Conservation (phyloP, 2,797 vertebrate genomes). For the Synaphobranchus kaupii region DNA sequence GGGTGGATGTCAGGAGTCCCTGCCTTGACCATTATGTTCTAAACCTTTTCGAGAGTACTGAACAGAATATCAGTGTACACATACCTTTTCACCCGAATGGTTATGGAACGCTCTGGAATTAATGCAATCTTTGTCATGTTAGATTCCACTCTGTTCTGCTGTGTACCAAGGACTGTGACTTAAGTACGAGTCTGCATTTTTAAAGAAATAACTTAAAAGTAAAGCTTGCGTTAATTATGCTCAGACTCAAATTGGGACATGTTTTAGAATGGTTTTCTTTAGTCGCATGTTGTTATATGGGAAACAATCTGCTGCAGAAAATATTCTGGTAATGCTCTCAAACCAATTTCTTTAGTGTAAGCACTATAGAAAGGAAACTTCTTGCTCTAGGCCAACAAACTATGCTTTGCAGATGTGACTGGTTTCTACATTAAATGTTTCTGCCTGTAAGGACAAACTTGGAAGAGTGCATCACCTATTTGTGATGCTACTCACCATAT, state of each 20-base stretch:
- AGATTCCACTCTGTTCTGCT: background rate
- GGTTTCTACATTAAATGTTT: background rate
- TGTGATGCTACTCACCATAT: background rate
- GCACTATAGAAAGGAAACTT: slow-evolving; percentile 5
- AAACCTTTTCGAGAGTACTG: background rate
- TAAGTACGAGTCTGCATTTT: slow-evolving; percentile 5
- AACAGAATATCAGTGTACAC: background rate
- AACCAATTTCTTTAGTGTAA: background rate
- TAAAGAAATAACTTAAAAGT: slow-evolving; percentile 22
- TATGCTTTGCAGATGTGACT: background rate
- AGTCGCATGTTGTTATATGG: background rate
- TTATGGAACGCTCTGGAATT: background rate
- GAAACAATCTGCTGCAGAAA: background rate
- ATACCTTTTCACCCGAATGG: background rate
- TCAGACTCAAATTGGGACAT: slow-evolving; percentile 45
- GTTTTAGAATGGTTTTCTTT: slow-evolving; percentile 50
- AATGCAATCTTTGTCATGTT: background rate
- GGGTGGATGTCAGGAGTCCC: background rate
- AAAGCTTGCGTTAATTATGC: slow-evolving; percentile 53
- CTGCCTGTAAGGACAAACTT: no score
- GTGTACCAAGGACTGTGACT: slow-evolving; percentile 6
- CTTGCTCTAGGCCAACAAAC: background rate
- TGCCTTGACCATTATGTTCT: background rate
- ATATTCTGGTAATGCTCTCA: background rate
- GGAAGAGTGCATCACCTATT: background rate